Base-by-base conservation (phyloP, 2,113 vertebrate genomes). In the Indri indri region DNA sequence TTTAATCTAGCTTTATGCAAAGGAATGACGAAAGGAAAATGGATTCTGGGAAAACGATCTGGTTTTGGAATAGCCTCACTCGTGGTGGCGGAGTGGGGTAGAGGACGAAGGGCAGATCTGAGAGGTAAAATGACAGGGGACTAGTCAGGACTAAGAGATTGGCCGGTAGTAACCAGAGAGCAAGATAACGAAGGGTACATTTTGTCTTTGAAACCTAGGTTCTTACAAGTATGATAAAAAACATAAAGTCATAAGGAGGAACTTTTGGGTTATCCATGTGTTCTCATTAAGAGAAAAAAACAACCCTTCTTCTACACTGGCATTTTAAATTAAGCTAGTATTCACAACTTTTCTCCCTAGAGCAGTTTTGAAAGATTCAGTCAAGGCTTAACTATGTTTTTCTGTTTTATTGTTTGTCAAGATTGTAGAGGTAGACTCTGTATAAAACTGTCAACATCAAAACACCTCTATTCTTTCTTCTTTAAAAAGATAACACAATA, bases 401-500 rank as follows among this genome's bases (percentile, higher is more conserved):
- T 10, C 32, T 50, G 17, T 87, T 89, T 94, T 87, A 90, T 80
- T 95, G 13, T 90, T 87, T 95, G 42, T 96, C 90, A 89, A 68
- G 66, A 89, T 61, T 37, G 45, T 30, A 68, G 65, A 95, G 20
- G 6, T 54, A 96, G 89, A 71, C 27, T 92, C 76, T 86, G 13
- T 83, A 76, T 86, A 87, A 96, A 95, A 66, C n/a, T 74, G 42
- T 80, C 87, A 92, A 71, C 74, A 96, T 87, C 61, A 95, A 92
- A 96, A 95, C 40, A 82, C 42, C n/a, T 97, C 87, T 93, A 70
- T 94, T 92, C 76, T 88, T 91, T 88, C 47, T 91, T 57, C 81
- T 89, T 95, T 86, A 77, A 95, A 94, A 90, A 91, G 27, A 74
- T 37, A 83, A 63, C 20, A 81, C 71, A 86, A 70, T 87, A 65